These are phyloP conservation scores for Spatulosminthurus flaviceps DNA, from an alignment of 2,888 invertebrate genomes.

Conservation along the genomic window DNA sequence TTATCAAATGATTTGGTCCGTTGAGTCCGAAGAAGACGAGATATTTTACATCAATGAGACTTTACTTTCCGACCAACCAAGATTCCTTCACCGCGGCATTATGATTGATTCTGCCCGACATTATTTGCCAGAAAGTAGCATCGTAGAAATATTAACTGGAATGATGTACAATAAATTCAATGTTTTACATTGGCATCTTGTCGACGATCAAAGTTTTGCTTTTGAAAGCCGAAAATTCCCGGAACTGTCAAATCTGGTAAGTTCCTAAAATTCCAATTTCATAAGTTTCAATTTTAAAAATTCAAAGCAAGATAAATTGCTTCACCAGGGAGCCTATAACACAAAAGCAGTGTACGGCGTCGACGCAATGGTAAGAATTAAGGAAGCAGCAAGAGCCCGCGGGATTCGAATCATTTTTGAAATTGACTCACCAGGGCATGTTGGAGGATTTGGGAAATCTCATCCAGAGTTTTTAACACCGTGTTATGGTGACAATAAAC, in stretches of 20 bases:
- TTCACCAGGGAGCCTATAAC: conserved; percentile 46
- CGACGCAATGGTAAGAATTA: conserved; percentile 73
- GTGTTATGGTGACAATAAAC: conserved; percentile 74
- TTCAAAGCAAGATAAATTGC: no score
- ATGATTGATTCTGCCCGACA: conserved; percentile 89
- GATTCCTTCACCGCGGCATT: conserved; percentile 65
- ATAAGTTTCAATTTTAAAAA: not conserved
- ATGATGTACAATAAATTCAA: conserved; percentile 93
- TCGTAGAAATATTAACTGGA: conserved; percentile 77
- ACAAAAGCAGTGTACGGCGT: conserved; percentile 70
- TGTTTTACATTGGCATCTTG: conserved; percentile 95
- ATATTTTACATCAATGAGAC: conserved; percentile 15
- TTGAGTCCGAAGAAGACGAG: not conserved
- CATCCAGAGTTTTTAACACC: conserved; percentile 75
- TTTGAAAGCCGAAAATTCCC: conserved; percentile 83
- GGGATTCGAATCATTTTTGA: conserved; percentile 90
- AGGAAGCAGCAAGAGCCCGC: conserved; percentile 79
- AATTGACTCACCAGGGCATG: conserved; percentile 84
- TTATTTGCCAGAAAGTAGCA: conserved; percentile 75
- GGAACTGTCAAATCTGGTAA: conserved; percentile 68
- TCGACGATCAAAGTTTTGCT: conserved; percentile 92
- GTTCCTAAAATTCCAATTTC: not conserved
- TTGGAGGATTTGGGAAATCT: conserved; percentile 55
- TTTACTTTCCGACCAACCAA: conserved; percentile 46
- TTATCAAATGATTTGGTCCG: conserved; percentile 37